These are phyloP conservation scores for Augochlorella aurata DNA, from an alignment of 2,888 invertebrate genomes.

Conservation along the genomic window DNA sequence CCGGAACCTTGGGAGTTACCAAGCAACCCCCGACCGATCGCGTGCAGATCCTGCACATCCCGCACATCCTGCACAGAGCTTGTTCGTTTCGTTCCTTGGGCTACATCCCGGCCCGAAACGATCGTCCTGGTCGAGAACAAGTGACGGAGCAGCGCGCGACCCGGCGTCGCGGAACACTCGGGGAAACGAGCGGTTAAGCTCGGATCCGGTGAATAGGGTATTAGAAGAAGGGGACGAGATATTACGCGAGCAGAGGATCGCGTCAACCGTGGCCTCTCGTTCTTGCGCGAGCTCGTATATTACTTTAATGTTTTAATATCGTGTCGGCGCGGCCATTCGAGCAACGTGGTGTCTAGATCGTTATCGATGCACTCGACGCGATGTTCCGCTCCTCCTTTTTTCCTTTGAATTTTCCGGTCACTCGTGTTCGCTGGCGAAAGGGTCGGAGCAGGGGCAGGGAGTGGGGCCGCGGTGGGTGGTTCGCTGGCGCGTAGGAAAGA, in stretches of 20 bases:
- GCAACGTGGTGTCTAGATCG: constrained; percentile 76
- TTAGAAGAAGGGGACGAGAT: constrained; percentile 60
- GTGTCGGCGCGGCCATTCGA: constrained; percentile 79
- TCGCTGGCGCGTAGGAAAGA: neutral
- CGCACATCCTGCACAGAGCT: no score
- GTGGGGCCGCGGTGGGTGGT: neutral
- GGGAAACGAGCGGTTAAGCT: constrained; percentile 51
- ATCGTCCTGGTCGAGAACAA: neutral
- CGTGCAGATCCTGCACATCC: no score
- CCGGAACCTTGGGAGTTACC: no score
- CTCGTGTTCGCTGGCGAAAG: neutral
- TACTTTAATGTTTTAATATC: constrained; percentile 82
- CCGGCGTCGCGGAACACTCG: neutral
- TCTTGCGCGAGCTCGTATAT: constrained; percentile 74
- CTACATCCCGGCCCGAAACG: neutral
- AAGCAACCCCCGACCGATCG: no score
- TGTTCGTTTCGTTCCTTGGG: no score
- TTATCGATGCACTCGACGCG: constrained; percentile 50
- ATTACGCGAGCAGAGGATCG: constrained; percentile 68
- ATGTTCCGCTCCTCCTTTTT: constrained; percentile 12
- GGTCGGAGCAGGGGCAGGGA: neutral
- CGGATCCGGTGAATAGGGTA: constrained; percentile 40
- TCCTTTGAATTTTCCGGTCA: constrained; percentile 8
- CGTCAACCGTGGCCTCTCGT: constrained; percentile 70
- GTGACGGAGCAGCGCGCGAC: neutral